phyloP scores from a whole-genome alignment of 92 coral and sea anemone genomes.

The Porites cylindrica region DNA sequence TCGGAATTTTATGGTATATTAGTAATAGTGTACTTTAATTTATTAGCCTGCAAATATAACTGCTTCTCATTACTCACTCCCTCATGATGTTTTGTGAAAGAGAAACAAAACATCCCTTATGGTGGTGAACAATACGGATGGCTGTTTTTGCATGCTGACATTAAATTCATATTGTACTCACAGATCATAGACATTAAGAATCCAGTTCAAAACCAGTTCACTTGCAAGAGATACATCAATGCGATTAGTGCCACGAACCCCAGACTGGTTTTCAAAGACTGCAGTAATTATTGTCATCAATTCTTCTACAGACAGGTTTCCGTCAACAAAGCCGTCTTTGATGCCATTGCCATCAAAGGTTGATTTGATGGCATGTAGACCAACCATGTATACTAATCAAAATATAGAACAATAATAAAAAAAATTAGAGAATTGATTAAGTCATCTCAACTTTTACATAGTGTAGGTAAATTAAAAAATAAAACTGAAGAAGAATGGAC shows the following conservation, averaged over 20 bases:
- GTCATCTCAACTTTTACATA: no score
- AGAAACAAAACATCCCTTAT: no score
- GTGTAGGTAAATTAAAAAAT: no score
- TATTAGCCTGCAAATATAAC: no score
- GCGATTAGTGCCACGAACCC: slow-evolving; percentile 53
- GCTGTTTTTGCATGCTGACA: no score
- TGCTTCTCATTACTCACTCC: no score
- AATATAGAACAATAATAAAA: background rate
- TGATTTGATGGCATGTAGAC: slow-evolving; percentile 74
- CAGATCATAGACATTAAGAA: slow-evolving; percentile 95
- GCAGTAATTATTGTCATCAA: slow-evolving; percentile 68
- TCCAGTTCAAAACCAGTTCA: slow-evolving; percentile 93
- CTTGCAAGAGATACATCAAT: slow-evolving; percentile 81
- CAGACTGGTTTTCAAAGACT: slow-evolving; percentile 82
- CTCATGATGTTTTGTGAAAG: no score
- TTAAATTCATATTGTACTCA: slow-evolving; percentile 50
- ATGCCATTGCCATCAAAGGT: slow-evolving; percentile 82
- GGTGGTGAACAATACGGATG: no score
- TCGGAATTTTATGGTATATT: no score
- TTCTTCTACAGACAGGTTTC: slow-evolving; percentile 69
- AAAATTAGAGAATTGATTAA: no score
- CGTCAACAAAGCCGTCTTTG: slow-evolving; percentile 75
- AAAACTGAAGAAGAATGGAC: no score
- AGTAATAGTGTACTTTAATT: no score
- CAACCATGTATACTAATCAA: slow-evolving; percentile 77